Evolutionary conservation across 2,888 invertebrate species (phyloP), one percentile per base, ranked within the genome.

Genomic region (Polyommatus icarus): DNA sequence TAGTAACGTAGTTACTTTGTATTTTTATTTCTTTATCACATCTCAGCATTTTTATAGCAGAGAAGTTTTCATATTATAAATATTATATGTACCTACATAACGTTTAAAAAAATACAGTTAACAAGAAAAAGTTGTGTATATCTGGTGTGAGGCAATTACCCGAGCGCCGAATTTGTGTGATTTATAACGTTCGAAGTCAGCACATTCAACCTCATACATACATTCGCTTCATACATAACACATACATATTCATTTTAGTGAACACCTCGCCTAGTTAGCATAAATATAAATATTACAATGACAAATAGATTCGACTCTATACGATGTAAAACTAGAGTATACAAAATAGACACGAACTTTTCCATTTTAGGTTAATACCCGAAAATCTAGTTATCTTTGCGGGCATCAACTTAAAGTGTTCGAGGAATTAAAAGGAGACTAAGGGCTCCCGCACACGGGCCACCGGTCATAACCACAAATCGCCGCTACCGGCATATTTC

Each of bases 151-250:
- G 61, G 24, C 61, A 67, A 67, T 67, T 67, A 67, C 61, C 1
- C 61, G 20, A 29, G 24, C 61, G 24, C 61, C 61, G 61, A 67
- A 67, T 67, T 67, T 29, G 24, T 29, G 61, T 67, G 61, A 67
- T 67, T 67, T 67, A 67, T 24, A 67, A 67, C 61, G 61, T 67
- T 24, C 61, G 61, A 24, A 67, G 61, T 67, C 61, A 67, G 61
- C 61, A 67, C 61, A 67, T 67, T 24, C 61, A 67, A 67, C 61
- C 15, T 67, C 24, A 67, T 29, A 67, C 54, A 54, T 18, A 54
- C 59, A 59, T 67, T 54, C 20, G 12, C 61, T 29, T 67, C 24
- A 29, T 24, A 61, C 61, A 61, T 24, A 12, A 12, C 61, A 24
- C 61, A 4, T 67, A 67, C 61, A 67, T 67, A 67, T 67, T 24